phyloP scores from a whole-genome alignment of 2,888 invertebrate genomes.

The Periphyllus acericola region DNA sequence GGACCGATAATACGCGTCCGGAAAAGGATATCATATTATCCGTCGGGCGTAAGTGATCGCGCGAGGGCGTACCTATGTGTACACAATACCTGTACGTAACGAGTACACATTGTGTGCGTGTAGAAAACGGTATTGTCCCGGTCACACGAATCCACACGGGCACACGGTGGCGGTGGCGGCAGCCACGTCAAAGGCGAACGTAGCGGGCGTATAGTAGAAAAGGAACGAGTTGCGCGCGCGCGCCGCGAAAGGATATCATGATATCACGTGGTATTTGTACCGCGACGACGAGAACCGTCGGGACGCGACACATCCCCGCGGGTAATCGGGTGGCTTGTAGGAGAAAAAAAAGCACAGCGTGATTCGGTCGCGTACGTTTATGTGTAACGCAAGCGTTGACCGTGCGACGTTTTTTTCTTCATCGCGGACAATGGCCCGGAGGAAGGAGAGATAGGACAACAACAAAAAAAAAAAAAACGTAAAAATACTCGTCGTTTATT shows the following conservation, averaged over 20 bases:
- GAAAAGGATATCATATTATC: no score
- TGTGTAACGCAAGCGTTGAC: not conserved
- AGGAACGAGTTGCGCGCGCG: constrained; percentile 7
- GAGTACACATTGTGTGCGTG: not conserved
- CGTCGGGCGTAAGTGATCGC: no score
- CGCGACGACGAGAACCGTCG: not conserved
- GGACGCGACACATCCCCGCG: not conserved
- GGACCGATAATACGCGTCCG: no score
- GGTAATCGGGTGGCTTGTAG: not conserved
- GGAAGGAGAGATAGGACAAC: not conserved
- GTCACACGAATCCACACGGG: not conserved
- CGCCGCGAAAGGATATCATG: constrained; percentile 16
- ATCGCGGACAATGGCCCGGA: constrained; percentile 27
- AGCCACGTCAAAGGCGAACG: not conserved
- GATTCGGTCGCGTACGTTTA: constrained; percentile 9
- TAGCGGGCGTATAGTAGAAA: not conserved
- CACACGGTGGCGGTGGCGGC: not conserved
- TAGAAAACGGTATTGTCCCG: not conserved
- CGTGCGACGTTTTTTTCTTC: constrained; percentile 38
- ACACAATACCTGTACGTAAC: no score
- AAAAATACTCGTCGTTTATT: constrained; percentile 51
- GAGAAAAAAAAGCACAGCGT: not conserved
- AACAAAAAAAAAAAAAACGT: not conserved
- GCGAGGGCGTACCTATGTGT: no score
- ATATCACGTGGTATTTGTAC: not conserved